Conservation (phyloP, 1,140 invertebrate genomes). For the Coenobita brevimanus region DNA sequence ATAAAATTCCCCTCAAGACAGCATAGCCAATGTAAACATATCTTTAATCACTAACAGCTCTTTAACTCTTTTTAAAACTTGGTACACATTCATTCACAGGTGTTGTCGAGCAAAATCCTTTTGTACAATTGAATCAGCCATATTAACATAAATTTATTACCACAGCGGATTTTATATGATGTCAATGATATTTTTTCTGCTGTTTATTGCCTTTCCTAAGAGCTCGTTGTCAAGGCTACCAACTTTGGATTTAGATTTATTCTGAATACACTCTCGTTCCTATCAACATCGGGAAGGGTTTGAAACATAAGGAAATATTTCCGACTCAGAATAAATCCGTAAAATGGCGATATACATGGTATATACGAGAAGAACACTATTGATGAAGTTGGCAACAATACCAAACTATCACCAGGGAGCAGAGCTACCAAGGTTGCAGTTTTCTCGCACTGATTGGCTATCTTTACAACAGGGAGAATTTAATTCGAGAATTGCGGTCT, state of each 20-base stretch:
- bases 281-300: neutral
- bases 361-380: neutral
- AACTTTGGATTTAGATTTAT: neutral
- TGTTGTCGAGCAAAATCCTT: neutral
- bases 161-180: neutral
- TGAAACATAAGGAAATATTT: neutral
- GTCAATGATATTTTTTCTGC: neutral
- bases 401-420: neutral
- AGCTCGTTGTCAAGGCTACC: conserved; percentile 22
- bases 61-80: conserved; percentile 22
- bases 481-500: too few relatives aligned
- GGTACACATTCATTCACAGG: neutral
- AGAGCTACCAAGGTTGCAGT: too few relatives aligned
- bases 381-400: neutral
- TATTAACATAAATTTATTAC: neutral
- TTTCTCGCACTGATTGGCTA: too few relatives aligned
- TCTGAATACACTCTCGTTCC: neutral
- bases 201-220: conserved; percentile 26
- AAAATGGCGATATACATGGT: neutral
- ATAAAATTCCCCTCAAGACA: too few relatives aligned
- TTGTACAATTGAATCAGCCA: neutral
- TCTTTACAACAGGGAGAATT: too few relatives aligned
- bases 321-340: neutral
- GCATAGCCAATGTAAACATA: conserved; percentile 43
- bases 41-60: neutral